A percentile compares a stretch with the other conserved stretches of the same genome.
Conservation (phyloP, 2,888 invertebrate genomes). For the Drosophila phalerata region DNA sequence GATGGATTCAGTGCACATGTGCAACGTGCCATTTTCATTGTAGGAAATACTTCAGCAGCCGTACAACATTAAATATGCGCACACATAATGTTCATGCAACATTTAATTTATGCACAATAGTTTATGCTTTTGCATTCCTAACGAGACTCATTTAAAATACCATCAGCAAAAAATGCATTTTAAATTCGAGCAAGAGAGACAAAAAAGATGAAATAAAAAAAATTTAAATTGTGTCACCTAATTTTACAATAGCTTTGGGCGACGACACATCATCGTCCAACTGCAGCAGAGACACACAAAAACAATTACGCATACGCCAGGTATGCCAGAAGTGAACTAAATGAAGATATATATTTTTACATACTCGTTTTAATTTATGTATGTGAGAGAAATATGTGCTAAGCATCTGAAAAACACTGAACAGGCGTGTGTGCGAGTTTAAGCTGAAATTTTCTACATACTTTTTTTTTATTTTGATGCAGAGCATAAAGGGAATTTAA, state of each 20-base stretch:
- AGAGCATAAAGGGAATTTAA: conserved; percentile 40
- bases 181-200: conserved; percentile 34
- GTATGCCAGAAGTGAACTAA: conserved; percentile 14
- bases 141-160: conserved; percentile 65
- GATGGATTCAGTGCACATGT: not conserved
- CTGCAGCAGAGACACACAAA: conserved; percentile 9
- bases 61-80: conserved; percentile 7
- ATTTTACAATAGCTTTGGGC: conserved; percentile 64
- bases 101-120: conserved; percentile 51
- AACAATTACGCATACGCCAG: conserved; percentile 56
- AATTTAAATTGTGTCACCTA: conserved; percentile 76
- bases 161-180: conserved; percentile 67
- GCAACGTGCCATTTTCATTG: not conserved
- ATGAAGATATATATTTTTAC: conserved; percentile 9
- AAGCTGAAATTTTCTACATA: conserved; percentile 40
- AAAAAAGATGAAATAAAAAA: conserved; percentile 17
- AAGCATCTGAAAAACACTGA: conserved; percentile 9
- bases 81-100: conserved; percentile 11
- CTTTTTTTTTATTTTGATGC: conserved; percentile 23
- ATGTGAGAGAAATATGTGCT: conserved; percentile 1
- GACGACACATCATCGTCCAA: conserved; percentile 60
- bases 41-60: not conserved
- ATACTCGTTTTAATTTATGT: not conserved
- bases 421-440: conserved; percentile 13
- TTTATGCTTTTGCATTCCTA: conserved; percentile 28